phyloP scores from a whole-genome alignment of 1,140 invertebrate genomes.

The Cylas formicarius region DNA sequence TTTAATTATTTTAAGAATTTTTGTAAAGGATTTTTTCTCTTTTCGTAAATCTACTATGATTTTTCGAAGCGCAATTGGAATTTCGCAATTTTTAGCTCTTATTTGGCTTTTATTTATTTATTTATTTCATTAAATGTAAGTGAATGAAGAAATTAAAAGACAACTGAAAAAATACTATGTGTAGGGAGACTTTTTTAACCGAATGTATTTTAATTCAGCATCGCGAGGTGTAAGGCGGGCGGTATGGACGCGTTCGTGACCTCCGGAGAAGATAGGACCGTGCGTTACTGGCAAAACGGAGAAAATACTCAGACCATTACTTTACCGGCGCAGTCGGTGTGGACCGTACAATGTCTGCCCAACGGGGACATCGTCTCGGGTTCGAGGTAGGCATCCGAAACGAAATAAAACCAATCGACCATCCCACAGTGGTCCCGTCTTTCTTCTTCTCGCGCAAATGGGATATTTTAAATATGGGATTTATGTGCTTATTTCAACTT shows the following conservation, averaged over 20 bases:
- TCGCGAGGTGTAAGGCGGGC: slow-evolving; percentile 54
- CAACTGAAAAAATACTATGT: too few species aligned
- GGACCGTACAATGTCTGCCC: slow-evolving; percentile 70
- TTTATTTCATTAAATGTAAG: too few species aligned
- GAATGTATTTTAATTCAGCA: slow-evolving; percentile 38
- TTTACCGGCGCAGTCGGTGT: slow-evolving; percentile 81
- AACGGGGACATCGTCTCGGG: slow-evolving; percentile 92
- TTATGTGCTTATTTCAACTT: not conserved
- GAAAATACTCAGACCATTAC: slow-evolving; percentile 63
- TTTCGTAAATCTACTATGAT: too few species aligned
- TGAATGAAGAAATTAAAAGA: too few species aligned
- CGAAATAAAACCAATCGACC: not conserved
- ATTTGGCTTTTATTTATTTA: too few species aligned
- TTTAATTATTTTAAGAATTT: too few species aligned
- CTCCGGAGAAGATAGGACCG: slow-evolving; percentile 79
- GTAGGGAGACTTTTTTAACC: too few species aligned
- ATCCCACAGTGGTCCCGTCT: too few species aligned
- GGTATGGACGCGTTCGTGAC: slow-evolving; percentile 59
- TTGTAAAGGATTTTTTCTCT: too few species aligned
- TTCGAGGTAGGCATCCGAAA: slow-evolving; percentile 47
- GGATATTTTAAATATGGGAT: slow-evolving; percentile 5
- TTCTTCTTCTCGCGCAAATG: too few species aligned
- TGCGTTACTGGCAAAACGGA: slow-evolving; percentile 70
- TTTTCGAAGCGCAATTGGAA: too few species aligned
- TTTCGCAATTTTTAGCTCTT: too few species aligned